A percentile compares a stretch with the other conserved stretches of the same genome.
Conservation (phyloP, 2,113 vertebrate species). For the Pelecanoides urinatrix region DNA sequence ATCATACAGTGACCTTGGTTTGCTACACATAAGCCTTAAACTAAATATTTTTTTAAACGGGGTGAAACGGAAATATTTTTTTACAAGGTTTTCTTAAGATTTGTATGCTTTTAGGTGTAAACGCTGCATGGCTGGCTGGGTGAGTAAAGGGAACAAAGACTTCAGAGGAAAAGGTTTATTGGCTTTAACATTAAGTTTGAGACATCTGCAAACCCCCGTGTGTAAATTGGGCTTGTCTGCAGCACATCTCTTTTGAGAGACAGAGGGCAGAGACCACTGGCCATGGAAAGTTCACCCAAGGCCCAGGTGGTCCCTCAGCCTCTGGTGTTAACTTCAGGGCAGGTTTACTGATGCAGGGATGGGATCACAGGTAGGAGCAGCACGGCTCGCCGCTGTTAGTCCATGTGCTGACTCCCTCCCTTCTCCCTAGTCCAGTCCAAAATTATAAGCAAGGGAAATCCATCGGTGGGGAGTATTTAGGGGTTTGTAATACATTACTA, state of each 20-base stretch:
- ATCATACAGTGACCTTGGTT: neutral
- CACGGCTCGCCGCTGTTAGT: neutral
- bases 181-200: neutral
- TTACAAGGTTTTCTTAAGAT: conserved; percentile 10
- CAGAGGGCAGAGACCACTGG: neutral
- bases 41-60: conserved; percentile 6
- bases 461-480: neutral
- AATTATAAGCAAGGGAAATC: neutral
- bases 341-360: neutral
- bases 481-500: neutral
- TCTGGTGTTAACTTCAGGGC: neutral
- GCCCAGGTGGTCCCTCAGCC: neutral
- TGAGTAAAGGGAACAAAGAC: neutral
- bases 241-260: neutral
- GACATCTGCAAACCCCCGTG: neutral
- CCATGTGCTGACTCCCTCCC: neutral
- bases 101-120: neutral
- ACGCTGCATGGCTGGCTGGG: neutral
- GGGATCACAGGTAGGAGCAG: neutral
- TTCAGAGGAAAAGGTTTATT: neutral
- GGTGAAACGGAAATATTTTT: neutral
- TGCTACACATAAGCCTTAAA: neutral
- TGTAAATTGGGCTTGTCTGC: neutral
- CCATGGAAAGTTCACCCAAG: neutral
- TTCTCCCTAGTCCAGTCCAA: neutral